Evolutionary conservation across 2,797 vertebrate genomes (phyloP).

Genomic region (Thamnophis elegans): DNA sequence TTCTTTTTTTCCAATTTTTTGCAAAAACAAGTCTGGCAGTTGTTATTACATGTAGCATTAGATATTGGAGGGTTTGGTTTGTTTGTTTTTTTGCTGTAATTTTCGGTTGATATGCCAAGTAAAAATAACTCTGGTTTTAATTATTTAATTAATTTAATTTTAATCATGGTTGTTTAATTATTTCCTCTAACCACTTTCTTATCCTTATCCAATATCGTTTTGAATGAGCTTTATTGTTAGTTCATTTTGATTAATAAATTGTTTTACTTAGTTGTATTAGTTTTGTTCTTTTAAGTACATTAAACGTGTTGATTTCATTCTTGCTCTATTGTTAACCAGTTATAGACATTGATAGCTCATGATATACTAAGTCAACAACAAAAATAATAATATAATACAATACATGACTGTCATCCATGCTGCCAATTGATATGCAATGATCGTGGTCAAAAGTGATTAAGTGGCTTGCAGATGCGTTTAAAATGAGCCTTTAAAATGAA

Average conservation of each 20-base stretch:
- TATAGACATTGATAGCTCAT: background rate
- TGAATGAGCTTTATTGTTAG: background rate
- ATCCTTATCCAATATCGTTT: too few species aligned
- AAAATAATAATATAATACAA: background rate
- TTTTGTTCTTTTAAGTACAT: background rate
- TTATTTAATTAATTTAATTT: too few species aligned
- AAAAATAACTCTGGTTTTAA: too few species aligned
- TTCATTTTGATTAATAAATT: background rate
- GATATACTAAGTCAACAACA: background rate
- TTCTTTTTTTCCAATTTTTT: too few species aligned
- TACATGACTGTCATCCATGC: background rate
- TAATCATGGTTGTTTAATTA: too few species aligned
- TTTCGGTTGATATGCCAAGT: too few species aligned
- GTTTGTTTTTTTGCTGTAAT: too few species aligned
- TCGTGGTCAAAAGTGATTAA: background rate
- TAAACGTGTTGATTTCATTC: background rate
- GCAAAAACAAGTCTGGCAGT: too few species aligned
- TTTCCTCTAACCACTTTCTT: too few species aligned
- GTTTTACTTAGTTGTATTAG: background rate
- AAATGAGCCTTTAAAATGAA: background rate
- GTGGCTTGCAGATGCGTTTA: background rate
- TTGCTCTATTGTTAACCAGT: background rate
- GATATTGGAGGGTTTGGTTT: too few species aligned
- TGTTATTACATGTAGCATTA: too few species aligned
- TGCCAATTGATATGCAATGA: background rate